phyloP scores from a whole-genome alignment of 2,888 invertebrate species.

The Therioaphis trifolii region DNA sequence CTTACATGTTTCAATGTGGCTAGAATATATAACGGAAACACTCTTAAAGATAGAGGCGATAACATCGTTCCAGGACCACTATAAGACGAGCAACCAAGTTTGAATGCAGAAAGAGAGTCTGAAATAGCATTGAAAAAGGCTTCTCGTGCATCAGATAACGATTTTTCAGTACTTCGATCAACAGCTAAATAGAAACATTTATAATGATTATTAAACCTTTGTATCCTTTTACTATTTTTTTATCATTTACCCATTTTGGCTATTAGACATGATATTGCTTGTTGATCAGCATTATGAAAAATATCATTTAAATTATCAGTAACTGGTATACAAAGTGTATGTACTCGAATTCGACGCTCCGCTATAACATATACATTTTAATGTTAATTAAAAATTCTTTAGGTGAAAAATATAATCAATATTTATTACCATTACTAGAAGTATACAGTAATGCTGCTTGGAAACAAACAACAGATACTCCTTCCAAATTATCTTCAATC shows the following conservation, averaged over 20 bases:
- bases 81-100: conserved; percentile 70
- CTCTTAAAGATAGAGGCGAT: conserved; percentile 80
- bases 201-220: neutral
- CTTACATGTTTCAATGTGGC: conserved; percentile 88
- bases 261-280: conserved; percentile 90
- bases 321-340: conserved; percentile 94
- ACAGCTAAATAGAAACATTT: conserved; percentile 75
- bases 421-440: conserved; percentile 80
- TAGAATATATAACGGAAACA: conserved; percentile 89
- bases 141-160: conserved; percentile 92
- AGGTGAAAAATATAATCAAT: conserved; percentile 27
- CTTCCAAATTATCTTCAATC: conserved; percentile 90
- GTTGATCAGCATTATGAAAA: conserved; percentile 90
- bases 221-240: neutral
- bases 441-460: conserved; percentile 98
- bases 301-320: conserved; percentile 86
- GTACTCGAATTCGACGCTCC: conserved; percentile 96
- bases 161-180: conserved; percentile 87
- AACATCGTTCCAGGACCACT: conserved; percentile 74
- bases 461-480: conserved; percentile 91
- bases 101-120: conserved; percentile 85
- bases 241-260: conserved; percentile 89
- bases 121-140: conserved; percentile 95
- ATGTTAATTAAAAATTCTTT: conserved; percentile 45
- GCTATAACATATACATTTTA: conserved; percentile 71